Conservation (phyloP, 1,140 invertebrate species). For the Drosophila tropicalis region DNA sequence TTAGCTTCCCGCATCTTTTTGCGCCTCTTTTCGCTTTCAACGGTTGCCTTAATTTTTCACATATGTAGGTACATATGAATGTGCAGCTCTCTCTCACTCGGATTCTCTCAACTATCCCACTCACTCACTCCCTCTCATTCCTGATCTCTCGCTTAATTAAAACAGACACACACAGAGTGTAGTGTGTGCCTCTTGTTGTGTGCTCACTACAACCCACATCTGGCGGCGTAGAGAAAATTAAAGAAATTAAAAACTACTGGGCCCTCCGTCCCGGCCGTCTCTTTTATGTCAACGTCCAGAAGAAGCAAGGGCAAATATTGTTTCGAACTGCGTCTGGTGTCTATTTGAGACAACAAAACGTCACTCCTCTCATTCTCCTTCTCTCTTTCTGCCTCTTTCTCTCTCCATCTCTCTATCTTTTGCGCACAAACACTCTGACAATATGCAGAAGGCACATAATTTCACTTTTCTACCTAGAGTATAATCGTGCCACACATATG, state of each 20-base stretch:
- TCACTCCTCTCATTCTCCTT: conserved; percentile 7
- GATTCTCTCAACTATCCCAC: background rate
- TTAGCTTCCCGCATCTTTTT: conserved; percentile 71
- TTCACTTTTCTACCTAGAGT: conserved; percentile 57
- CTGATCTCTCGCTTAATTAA: conserved; percentile 62
- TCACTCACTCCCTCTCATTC: conserved; percentile 20
- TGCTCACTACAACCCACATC: conserved; percentile 65
- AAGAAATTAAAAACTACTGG: conserved; percentile 73
- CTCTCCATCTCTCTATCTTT: conserved; percentile 3
- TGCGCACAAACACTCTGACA: too few species aligned
- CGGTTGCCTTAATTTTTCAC: conserved; percentile 77
- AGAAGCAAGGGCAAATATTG: conserved; percentile 81
- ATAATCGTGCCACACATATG: conserved; percentile 68
- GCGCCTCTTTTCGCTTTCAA: conserved; percentile 64
- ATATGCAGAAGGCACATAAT: conserved; percentile 45
- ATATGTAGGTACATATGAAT: conserved; percentile 49
- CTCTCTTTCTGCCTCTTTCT: background rate
- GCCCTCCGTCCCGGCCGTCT: conserved; percentile 30
- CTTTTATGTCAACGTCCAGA: conserved; percentile 28
- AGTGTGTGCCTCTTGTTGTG: conserved; percentile 40
- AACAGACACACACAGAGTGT: conserved; percentile 58
- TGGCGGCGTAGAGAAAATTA: conserved; percentile 67
- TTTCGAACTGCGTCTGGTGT: conserved; percentile 67
- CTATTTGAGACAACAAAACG: conserved; percentile 64
- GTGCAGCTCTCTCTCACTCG: conserved; percentile 15